These are phyloP conservation scores for Calidris pugnax DNA, from an alignment of 2,113 vertebrate genomes.

Conservation along the genomic window DNA sequence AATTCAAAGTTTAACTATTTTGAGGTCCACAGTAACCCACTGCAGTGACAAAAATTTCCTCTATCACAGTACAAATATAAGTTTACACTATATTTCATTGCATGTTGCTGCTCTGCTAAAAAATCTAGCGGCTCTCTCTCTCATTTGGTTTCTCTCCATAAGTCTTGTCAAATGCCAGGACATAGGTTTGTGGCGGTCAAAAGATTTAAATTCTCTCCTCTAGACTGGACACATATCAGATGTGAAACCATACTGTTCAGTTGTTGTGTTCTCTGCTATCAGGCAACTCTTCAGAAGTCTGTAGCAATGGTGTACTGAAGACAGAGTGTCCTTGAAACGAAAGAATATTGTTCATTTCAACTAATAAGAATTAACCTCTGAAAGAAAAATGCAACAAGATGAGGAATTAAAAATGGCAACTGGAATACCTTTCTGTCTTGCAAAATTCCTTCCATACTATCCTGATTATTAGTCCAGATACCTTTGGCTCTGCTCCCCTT, in stretches of 20 bases:
- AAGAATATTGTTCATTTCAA: background rate
- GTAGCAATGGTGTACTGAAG: background rate
- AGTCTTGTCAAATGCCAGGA: background rate
- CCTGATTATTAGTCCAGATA: background rate
- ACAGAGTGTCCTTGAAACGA: background rate
- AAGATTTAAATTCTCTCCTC: background rate
- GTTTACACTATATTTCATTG: background rate
- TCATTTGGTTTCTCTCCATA: background rate
- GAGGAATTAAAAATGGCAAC: background rate
- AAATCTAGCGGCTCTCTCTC: background rate
- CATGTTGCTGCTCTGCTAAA: background rate
- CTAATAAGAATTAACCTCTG: background rate
- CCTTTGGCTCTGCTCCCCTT: background rate
- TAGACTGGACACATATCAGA: background rate
- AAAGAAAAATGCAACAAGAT: background rate
- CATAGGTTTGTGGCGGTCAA: background rate
- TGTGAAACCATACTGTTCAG: background rate
- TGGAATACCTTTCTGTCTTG: background rate
- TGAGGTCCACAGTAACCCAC: fast-evolving
- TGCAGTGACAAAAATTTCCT: background rate
- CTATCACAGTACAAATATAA: background rate
- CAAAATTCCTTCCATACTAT: background rate
- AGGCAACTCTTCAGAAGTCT: background rate
- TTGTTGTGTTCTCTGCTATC: background rate
- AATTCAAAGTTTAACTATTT: background rate